Percentiles rank a stretch among this genome's conserved stretches.
phyloP scores from a whole-genome alignment of 23 tunicate species.

The Trididemnum miniatum region DNA sequence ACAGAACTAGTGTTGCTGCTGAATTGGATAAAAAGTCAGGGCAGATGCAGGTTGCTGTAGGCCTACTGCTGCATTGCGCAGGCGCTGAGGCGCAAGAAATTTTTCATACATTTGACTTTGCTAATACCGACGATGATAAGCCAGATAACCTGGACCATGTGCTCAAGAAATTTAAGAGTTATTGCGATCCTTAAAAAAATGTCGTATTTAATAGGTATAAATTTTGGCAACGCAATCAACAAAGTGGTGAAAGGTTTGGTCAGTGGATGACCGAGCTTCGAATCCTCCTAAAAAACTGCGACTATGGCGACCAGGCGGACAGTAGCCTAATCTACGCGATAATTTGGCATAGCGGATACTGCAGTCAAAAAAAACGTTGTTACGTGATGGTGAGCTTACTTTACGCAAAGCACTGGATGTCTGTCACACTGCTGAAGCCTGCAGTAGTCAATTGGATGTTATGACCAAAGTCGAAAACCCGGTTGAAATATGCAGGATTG shows the following conservation, averaged over 20 bases:
- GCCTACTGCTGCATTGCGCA: not conserved
- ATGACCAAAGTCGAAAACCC: too few species aligned
- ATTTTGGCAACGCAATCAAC: not conserved
- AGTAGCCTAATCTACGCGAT: too few species aligned
- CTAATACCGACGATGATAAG: not conserved
- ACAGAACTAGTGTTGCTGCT: not conserved
- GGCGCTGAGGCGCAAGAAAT: not conserved
- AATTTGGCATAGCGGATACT: too few species aligned
- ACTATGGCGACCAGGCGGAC: not conserved
- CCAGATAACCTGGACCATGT: not conserved
- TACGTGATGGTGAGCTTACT: too few species aligned
- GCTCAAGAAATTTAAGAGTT: not conserved
- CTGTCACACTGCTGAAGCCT: too few species aligned
- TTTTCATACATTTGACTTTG: not conserved
- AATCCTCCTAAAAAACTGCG: not conserved
- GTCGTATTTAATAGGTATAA: not conserved
- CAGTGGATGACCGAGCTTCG: not conserved
- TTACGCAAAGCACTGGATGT: too few species aligned
- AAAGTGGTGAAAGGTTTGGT: not conserved
- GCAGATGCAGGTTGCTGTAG: not conserved
- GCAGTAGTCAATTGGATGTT: too few species aligned
- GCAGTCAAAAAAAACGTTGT: too few species aligned
- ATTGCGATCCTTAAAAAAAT: not conserved
- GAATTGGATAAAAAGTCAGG: not conserved
- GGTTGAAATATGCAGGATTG: too few species aligned